phyloP scores from a whole-genome alignment of 2,797 vertebrate species.

The Myoxocephalus aenaeus region DNA sequence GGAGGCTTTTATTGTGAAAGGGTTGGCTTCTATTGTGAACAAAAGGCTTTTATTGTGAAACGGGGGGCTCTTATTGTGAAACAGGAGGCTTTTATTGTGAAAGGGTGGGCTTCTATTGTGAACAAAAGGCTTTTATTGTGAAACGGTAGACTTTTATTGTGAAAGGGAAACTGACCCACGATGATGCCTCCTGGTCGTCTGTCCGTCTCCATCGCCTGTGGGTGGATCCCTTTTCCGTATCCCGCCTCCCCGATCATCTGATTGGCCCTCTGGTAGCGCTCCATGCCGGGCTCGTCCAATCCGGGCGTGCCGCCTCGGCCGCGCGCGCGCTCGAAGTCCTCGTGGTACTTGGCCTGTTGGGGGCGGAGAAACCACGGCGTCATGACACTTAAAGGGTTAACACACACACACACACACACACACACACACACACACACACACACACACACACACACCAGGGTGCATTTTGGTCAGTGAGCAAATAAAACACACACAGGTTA shows the following conservation, averaged over 20 bases:
- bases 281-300: conserved; percentile 89
- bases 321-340: conserved; percentile 93
- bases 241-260: conserved; percentile 90
- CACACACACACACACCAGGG: conserved; percentile 64
- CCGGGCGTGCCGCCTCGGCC: conserved; percentile 89
- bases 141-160: too few species aligned
- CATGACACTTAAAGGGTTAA: not conserved
- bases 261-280: conserved; percentile 90
- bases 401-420: conserved; percentile 41
- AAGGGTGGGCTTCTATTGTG: too few species aligned
- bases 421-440: too few species aligned
- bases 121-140: too few species aligned
- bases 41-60: too few species aligned
- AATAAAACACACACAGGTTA: conserved; percentile 55
- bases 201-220: conserved; percentile 91
- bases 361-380: not conserved
- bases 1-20: too few species aligned
- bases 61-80: too few species aligned
- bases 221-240: conserved; percentile 89
- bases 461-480: conserved; percentile 79
- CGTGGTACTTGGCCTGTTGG: conserved; percentile 93
- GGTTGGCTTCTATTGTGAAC: too few species aligned
- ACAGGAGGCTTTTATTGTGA: too few species aligned
- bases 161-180: conserved; percentile 85
- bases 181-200: conserved; percentile 90